Evolutionary conservation across 1,140 invertebrate genomes (phyloP).

Genomic region (Caenorhabditis briggsae): DNA sequence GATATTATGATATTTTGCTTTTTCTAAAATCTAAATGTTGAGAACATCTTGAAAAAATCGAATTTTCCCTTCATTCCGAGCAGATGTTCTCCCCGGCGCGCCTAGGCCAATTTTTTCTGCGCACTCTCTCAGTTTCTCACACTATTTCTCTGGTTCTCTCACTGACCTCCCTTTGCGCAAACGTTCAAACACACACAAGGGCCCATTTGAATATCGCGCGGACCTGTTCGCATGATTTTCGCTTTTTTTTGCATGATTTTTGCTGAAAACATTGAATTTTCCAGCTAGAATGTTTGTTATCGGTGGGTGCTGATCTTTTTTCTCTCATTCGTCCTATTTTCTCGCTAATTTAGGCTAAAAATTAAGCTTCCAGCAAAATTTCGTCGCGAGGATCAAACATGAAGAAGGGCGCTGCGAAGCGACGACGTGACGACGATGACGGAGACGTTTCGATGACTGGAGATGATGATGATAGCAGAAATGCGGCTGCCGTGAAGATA

Average conservation of each 20-base stretch:
- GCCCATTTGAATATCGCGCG: not conserved
- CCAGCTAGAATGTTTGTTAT: too few relatives aligned
- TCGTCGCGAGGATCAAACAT: constrained; percentile 17
- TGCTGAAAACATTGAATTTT: not conserved
- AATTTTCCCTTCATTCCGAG: not conserved
- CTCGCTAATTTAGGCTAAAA: too few relatives aligned
- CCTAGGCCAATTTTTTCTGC: not conserved
- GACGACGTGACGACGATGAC: constrained; percentile 68
- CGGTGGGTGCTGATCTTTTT: too few relatives aligned
- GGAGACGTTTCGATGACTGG: constrained; percentile 66
- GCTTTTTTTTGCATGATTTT: not conserved
- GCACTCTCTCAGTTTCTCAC: not conserved
- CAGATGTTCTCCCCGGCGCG: constrained; percentile 1
- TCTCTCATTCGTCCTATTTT: too few relatives aligned
- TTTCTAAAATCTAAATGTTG: too few relatives aligned
- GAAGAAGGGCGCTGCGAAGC: constrained; percentile 56
- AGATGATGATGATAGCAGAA: constrained; percentile 72
- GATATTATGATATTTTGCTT: too few relatives aligned
- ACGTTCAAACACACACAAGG: not conserved
- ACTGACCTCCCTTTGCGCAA: not conserved
- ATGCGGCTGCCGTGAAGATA: constrained; percentile 65
- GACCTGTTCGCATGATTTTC: not conserved
- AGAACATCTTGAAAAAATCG: too few relatives aligned
- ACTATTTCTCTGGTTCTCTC: not conserved
- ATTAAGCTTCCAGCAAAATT: constrained; percentile 14